Evolutionary conservation across 2,888 invertebrate species (phyloP).

Genomic region (Drosophila testacea): DNA sequence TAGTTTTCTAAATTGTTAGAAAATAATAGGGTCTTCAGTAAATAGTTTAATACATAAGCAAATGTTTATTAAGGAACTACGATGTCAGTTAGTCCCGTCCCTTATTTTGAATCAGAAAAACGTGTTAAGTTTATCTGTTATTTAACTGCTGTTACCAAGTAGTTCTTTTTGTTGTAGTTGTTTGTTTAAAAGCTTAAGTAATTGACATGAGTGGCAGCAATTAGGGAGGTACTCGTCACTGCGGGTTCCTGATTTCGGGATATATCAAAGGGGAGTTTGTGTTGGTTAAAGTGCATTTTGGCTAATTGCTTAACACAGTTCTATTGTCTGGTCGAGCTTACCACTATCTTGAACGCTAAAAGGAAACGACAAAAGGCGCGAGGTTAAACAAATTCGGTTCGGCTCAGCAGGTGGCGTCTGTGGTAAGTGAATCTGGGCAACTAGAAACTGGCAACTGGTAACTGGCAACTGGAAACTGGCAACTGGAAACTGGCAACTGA

Average conservation of each 20-base stretch:
- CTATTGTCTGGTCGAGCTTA: slow-evolving; percentile 47
- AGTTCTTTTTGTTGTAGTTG: no score
- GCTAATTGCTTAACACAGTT: slow-evolving; percentile 58
- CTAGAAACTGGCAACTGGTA: slow-evolving; percentile 1
- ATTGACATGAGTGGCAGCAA: no score
- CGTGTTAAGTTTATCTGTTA: no score
- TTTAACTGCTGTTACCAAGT: no score
- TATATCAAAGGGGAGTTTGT: neutral
- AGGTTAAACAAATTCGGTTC: slow-evolving; percentile 71
- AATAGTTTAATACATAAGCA: no score
- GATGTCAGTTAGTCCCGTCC: no score
- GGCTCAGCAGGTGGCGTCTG: slow-evolving; percentile 64
- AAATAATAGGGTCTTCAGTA: no score
- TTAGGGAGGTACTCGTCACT: neutral
- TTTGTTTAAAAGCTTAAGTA: no score
- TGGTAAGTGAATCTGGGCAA: neutral
- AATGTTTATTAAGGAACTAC: no score
- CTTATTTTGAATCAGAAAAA: no score
- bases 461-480: no score
- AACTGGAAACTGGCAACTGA: slow-evolving; percentile 1
- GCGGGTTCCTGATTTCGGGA: neutral
- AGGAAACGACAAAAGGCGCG: slow-evolving; percentile 49
- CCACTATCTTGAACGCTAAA: slow-evolving; percentile 13
- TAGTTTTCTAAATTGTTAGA: no score
- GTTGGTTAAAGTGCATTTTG: slow-evolving; percentile 31